Base-by-base conservation (phyloP, 2,113 vertebrate genomes). In the Tupaia tana region DNA sequence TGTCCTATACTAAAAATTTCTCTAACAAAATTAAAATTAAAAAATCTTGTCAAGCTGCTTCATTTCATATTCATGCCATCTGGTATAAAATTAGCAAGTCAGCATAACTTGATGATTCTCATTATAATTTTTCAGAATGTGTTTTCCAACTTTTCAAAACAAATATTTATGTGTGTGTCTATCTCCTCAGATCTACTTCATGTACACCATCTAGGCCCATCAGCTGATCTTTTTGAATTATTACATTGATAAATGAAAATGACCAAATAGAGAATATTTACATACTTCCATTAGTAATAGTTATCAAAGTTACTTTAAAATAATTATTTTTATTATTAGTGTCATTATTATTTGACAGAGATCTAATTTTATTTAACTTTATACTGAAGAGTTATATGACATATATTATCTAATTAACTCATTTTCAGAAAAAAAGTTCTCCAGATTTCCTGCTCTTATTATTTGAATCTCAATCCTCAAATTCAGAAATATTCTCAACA, bases 181-280 rank as follows among this genome's bases (percentile, higher is more conserved):
- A 61, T 66, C 0, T 79, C 29, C 66, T 93, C 8, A 89, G 59
- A 27, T 61, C 13, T 63, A 3, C 22, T 34, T 2, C 1, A 78
- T 1, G 0, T 12, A 18, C 0, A 25, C 9, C 1, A 13, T 56
- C 16, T 29, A 69, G 20, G 20, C 13, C 7, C 54, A 79, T 63
- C 5, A 67, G 9, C 10, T 59, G 9, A 59, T 9, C 9, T 19
- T 59, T 89, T 80, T 20, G 2, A 9, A 8, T 63, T 63, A 58
- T 3, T 22, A 64, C 8, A 29, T 20, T 70, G 31, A 20, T 29
- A 70, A 79, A 61, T 77, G 69, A 34, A 80, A 86, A 9, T 74
- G 7, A 73, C 6, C 19, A 78, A 64, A 31, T 64, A 64, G 6
- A 43, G 43, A 43, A 15, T 19, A 19, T 64, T 63, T 67, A 31